Percentiles rank a stretch among this genome's conserved stretches.
Conservation (phyloP, 2,888 invertebrate species). For the Strigamia transsilvanica region DNA sequence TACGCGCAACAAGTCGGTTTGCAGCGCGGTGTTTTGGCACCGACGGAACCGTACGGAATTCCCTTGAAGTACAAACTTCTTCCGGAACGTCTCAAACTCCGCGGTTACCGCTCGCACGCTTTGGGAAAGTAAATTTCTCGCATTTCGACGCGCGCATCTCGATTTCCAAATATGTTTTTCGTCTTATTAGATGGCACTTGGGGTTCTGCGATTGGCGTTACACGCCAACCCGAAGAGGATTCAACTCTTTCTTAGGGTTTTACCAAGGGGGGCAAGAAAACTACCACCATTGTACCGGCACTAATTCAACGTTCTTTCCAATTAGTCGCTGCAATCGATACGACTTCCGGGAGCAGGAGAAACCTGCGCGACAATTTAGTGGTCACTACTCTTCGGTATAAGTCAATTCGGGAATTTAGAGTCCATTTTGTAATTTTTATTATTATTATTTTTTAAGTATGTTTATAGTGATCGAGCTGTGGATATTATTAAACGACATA, state of each 20-base stretch:
- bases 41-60: not conserved
- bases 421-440: not conserved
- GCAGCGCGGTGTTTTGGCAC: not conserved
- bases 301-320: not conserved
- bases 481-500: not conserved
- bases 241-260: not conserved
- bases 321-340: not conserved
- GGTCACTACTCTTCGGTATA: not conserved
- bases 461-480: not conserved
- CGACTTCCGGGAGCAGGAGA: not conserved
- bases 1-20: not conserved
- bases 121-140: not conserved
- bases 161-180: too few relatives aligned
- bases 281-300: not conserved
- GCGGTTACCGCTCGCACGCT: not conserved
- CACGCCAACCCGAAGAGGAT: not conserved
- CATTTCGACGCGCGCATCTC: not conserved
- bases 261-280: not conserved
- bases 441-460: not conserved
- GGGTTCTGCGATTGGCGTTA: not conserved
- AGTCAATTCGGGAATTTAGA: not conserved
- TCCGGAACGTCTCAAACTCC: not conserved
- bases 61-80: not conserved
- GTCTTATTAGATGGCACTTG: conserved; percentile 15
- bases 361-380: not conserved